Conservation (phyloP, 2,113 vertebrate species). For the Menidia beryllina region DNA sequence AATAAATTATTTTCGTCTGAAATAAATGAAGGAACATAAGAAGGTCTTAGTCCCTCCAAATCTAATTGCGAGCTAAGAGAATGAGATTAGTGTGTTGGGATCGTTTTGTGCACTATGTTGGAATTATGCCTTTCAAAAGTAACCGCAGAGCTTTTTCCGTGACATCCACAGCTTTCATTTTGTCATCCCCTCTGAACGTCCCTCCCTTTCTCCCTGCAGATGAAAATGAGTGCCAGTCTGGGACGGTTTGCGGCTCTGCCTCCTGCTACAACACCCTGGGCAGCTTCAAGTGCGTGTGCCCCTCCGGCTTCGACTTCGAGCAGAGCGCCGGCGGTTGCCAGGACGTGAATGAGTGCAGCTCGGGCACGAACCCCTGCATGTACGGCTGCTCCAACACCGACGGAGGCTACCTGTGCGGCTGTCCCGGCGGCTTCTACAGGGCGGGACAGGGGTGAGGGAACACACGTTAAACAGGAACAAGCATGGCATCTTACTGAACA, state of each 20-base stretch:
- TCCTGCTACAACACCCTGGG: conserved; percentile 96
- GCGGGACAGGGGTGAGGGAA: conserved; percentile 92
- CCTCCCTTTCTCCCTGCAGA: conserved; percentile 76
- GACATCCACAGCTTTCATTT: no score
- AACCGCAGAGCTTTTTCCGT: no score
- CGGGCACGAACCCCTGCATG: conserved; percentile 85
- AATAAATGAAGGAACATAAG: no score
- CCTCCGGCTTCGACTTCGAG: conserved; percentile 92
- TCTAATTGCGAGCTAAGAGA: no score
- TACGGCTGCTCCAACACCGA: conserved; percentile 95
- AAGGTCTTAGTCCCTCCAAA: no score
- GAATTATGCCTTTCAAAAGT: not conserved
- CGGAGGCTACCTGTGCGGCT: conserved; percentile 92
- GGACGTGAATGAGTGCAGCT: conserved; percentile 91
- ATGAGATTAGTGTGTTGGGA: no score
- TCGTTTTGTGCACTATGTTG: not conserved
- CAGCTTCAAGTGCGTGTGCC: conserved; percentile 94
- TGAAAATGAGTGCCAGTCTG: conserved; percentile 90
- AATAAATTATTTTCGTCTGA: no score
- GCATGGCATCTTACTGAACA: no score
- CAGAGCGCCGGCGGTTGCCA: conserved; percentile 86
- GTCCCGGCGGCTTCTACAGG: conserved; percentile 90
- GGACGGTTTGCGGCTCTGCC: conserved; percentile 86
- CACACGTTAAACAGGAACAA: not conserved
- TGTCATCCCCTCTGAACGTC: not conserved